Base-by-base conservation (phyloP, 2,113 vertebrate species). In the Cisticola juncidis region DNA sequence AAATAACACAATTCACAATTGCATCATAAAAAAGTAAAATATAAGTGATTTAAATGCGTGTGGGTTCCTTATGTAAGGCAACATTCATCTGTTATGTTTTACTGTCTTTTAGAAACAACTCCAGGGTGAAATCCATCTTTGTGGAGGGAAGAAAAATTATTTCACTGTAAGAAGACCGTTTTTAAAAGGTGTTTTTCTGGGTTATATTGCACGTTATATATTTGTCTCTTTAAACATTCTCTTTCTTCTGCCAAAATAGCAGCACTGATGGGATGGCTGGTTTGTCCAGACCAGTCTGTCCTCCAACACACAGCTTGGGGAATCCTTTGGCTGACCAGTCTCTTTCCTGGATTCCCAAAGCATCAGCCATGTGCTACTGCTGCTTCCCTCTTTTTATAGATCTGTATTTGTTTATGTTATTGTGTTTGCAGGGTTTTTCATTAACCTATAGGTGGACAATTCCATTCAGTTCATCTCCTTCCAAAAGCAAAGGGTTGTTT, bases 11-110 rank as follows among this genome's bases (percentile, higher is more conserved):
- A 97, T 95, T 95, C 92, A 65, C 97, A 94, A 97, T 89, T 94
- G 97, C 96, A 93, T 87, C 94, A 95, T 97, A 97, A 97, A 97
- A 96, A 96, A 95, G 96, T 91, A 96, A 96, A 93, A 97, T 97
- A 89, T 78, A 97, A 97, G 95, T 96, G 94, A 97, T 97, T 96
- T 96, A 97, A 96, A 97, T 96, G 96, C 97, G 85, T 93, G 80
- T 83, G 89, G 89, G 88, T 95, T 94, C 87, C 87, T 96, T 95
- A 85, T 84, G 95, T 94, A 97, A 87, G 95, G 66, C 94, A 96
- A 86, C 86, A 42, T 71, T 97, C 91, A 94, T 95, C 97, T 97
- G 95, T 89, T 96, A 36, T 90, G 84, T 83, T 95, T 97, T 90
- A 90, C 81, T 71, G 4, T 84, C 93, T 95, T 92, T 57, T 85